A percentile compares a stretch with the other conserved stretches of the same genome.
These are phyloP conservation scores for Cydia strobilella DNA, from an alignment of 1,140 invertebrate genomes.

Conservation along the genomic window DNA sequence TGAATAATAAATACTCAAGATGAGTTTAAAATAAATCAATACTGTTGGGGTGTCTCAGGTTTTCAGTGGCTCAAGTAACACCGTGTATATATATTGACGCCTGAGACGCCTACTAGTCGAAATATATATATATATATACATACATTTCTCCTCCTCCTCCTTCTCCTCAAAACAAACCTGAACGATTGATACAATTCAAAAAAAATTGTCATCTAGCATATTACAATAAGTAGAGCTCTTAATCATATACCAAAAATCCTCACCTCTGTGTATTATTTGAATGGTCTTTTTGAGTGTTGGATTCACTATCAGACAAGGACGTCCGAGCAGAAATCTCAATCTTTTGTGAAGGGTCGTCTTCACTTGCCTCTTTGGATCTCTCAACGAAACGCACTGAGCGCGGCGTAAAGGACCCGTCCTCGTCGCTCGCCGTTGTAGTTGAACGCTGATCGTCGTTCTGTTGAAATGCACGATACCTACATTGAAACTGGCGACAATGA, in stretches of 20 bases:
- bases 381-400: slow-evolving; percentile 80
- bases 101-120: no score
- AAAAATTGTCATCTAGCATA: no score
- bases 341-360: slow-evolving; percentile 47
- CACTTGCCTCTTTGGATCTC: slow-evolving; percentile 49
- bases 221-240: no score
- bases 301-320: slow-evolving; percentile 46
- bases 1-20: no score
- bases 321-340: slow-evolving; percentile 37
- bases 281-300: slow-evolving; percentile 46
- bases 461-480: slow-evolving; percentile 34
- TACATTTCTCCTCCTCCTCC: no score
- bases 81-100: no score
- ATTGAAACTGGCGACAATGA: background rate
- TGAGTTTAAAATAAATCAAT: no score
- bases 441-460: slow-evolving; percentile 69
- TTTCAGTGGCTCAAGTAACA: no score
- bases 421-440: slow-evolving; percentile 72
- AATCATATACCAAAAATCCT: background rate
- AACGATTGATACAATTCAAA: no score
- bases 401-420: slow-evolving; percentile 72
- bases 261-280: slow-evolving; percentile 54
- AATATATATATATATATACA: no score
- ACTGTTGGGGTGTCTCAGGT: no score
- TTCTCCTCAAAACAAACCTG: no score